phyloP scores from a whole-genome alignment of 2,888 invertebrate species.

The Panopea generosa region DNA sequence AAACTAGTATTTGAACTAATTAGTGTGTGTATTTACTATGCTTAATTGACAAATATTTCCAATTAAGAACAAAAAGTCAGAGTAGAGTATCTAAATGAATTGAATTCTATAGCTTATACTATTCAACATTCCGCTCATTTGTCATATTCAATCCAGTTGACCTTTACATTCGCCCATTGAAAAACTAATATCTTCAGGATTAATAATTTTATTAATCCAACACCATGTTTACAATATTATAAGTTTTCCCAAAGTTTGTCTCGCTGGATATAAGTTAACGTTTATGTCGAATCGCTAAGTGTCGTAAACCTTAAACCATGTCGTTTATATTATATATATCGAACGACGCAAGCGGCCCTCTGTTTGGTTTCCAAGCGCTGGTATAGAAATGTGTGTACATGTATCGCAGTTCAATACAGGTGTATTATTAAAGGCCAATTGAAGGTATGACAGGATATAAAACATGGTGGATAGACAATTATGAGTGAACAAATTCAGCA shows the following conservation, averaged over 20 bases:
- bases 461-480: constrained; percentile 30
- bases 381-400: constrained; percentile 50
- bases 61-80: no score
- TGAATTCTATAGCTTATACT: no score
- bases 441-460: constrained; percentile 22
- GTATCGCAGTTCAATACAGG: constrained; percentile 43
- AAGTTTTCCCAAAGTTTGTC: no score
- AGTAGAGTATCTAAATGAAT: no score
- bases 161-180: not conserved
- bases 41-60: no score
- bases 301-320: constrained; percentile 27
- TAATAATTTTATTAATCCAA: no score
- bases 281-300: constrained; percentile 13
- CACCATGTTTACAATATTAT: no score
- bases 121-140: not conserved
- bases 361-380: constrained; percentile 77
- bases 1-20: no score
- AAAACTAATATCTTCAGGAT: not conserved
- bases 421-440: constrained; percentile 36
- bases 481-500: constrained; percentile 35
- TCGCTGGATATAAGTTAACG: not conserved
- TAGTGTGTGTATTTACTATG: no score
- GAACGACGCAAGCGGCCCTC: constrained; percentile 57
- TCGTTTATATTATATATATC: no score
- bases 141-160: not conserved